Evolutionary conservation across 1,140 invertebrate genomes (phyloP), one percentile per base, ranked within the genome.

Genomic region (Dendrolimus punctatus): DNA sequence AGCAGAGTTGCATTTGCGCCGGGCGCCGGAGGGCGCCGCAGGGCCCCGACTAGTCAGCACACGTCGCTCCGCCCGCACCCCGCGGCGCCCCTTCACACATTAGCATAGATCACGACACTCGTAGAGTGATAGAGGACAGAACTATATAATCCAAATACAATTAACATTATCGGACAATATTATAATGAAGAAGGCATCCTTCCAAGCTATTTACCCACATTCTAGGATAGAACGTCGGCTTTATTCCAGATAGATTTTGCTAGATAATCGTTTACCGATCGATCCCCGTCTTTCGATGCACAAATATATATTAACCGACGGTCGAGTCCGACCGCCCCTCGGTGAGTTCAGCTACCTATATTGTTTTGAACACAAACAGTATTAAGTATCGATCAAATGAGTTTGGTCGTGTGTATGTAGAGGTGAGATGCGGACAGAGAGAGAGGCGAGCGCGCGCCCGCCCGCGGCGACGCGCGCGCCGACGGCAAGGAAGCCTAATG

Each of bases 231-330:
- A 79, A 76, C 64, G 82, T 85, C 72, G 73, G 78, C 80, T 83
- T 81, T 80, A 86, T 83, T 84, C 80, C 83, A 71, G 74, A 84
- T 86, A 86, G 83, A 83, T 80, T 84, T 80, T 84, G 83, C 80
- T 86, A 86, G 83, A 83, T 78, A 72, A 82, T 73, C 56, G 76
- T 77, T 76, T 74, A 70, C 68, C 65, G 76, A 71, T 79, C 71
- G 73, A 73, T 73, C 64, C 71, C 72, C 75, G 79, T 82, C 76
- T 80, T 75, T 76, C 74, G 75, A 81, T 70, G 82, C 82, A 85
- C 82, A 85, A 85, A 75, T 76, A 64, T 71, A 23, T 3, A 23
- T 23, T 23, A 66, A 73, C 81, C 76, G 76, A 79, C 71, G 74
- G 76, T 73, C 76, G 73, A 72, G 71, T 80, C 73, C 79, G 70